Base-by-base conservation (phyloP, 1,140 invertebrate species). In the Zaprionus nigranus region DNA sequence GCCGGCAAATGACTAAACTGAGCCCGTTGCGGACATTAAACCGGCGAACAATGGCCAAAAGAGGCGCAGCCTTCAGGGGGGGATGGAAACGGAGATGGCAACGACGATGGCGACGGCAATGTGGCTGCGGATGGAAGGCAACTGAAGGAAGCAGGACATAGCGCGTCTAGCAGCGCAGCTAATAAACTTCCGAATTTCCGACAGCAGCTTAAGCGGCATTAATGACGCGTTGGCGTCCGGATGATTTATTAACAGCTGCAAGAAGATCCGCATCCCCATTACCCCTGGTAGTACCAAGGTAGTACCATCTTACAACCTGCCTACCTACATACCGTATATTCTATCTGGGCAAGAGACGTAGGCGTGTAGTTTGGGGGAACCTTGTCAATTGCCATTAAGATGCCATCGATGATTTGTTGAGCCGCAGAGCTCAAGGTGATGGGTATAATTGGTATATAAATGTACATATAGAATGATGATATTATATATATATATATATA, bases 131-230 rank as follows among this genome's bases (percentile, higher is more conserved):
- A 22, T 51, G 20, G 20, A 24, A 54, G 34, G 57, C 17, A 38
- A 28, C 26, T 49, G 17, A 51, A 17, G 56, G 54, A 24, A n/a
- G 40, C 59, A 59, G 38, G 30, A 54, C 70, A 43, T 43, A 66
- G 38, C 60, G 60, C 60, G 73, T 75, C 73, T 75, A 75, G 73
- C 61, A 66, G 78, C 28, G 68, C 68, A 79, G 68, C 75, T 79
- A 79, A 79, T 79, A 76, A 79, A 79, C 78, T 79, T 73, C 68
- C 73, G 72, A 76, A 73, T 79, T 77, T 67, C 68, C 75, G 68
- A 76, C 78, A 79, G 60, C 75, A 77, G 78, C 78, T 79, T 77
- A 79, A 77, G 78, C 75, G 74, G 78, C 75, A 79, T 79, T 79
- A 79, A 79, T 73, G 78, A 72, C 74, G 74, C 61, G 54, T 64